Conservation (phyloP, 2,113 vertebrate genomes). For the Trogon surrucura region DNA sequence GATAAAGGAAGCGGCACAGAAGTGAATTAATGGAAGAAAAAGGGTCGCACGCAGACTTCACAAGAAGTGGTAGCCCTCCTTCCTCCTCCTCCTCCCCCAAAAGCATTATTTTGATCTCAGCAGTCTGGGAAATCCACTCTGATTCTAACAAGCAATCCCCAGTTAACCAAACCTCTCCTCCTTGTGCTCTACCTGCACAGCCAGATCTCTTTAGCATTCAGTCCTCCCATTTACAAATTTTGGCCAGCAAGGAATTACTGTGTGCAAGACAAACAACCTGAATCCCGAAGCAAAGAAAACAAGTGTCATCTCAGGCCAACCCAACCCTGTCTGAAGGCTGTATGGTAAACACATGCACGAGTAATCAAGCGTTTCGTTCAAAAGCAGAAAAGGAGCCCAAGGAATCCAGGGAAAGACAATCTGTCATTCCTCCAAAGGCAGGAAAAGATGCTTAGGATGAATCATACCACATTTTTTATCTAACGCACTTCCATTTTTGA, state of each 20-base stretch:
- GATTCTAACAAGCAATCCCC: fast-evolving
- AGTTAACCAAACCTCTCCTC: not conserved
- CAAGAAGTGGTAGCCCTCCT: not conserved
- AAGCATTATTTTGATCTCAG: not conserved
- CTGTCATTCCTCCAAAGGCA: not conserved
- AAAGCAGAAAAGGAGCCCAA: not conserved
- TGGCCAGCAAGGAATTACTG: not conserved
- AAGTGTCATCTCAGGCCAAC: not conserved
- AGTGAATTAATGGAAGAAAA: not conserved
- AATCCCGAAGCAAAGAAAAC: not conserved
- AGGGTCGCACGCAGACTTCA: not conserved
- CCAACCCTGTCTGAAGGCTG: not conserved
- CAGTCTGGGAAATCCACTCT: not conserved
- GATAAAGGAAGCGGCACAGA: not conserved
- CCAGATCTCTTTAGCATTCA: not conserved
- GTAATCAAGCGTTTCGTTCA: not conserved
- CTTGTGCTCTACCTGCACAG: not conserved
- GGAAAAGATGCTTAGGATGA: not conserved
- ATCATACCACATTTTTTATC: not conserved
- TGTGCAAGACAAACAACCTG: not conserved
- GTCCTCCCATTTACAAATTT: not conserved
- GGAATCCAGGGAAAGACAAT: not conserved
- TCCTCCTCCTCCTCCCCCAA: not conserved
- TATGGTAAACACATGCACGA: not conserved
- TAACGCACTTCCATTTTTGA: not conserved